Base-by-base conservation (phyloP, 2,888 invertebrate genomes). In the Lissonota sp. region DNA sequence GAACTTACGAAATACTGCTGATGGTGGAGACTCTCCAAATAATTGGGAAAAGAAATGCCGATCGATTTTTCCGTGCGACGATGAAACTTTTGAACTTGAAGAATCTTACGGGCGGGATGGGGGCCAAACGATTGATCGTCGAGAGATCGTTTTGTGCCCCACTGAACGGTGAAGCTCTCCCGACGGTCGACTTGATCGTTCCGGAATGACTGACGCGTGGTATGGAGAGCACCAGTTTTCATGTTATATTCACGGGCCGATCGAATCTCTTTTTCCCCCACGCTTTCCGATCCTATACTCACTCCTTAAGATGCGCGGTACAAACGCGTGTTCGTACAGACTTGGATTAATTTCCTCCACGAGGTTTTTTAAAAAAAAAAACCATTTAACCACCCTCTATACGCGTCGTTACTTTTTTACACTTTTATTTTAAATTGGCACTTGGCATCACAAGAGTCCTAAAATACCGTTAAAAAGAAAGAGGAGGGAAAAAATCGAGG, bases 131-230 rank as follows among this genome's bases (percentile, higher is more conserved):
- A 26, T 8, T 12, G 16, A 37, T 62, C 62, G 62, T 60, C 12
- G 53, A 49, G 63, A 63, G n/a, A 42, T 53, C 46, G 63, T 46
- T 16, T 60, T 67, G 44, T 12, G 53, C 42, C 62, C 66, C 42
- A 42, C 62, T 1, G 67, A 73, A 46, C 44, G 62, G 26, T 44
- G 16, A 55, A 79, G 67, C 55, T 63, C 69, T 55, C 69, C 55
- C 63, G 66, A 60, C 64, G 74, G n/a, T n/a, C n/a, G 44, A 58
- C 66, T n/a, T 55, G 77, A 71, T 77, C 42, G 63, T 72, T 75
- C 77, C 72, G 75, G 79, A 84, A 77, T 74, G 83, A 88, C 86
- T 87, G 85, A 80, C 84, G 83, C 80, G 81, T 86, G 82, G 73
- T 62, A 72, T 67, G 64, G 76, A 72, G 73, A 79, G 64, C 81